Evolutionary conservation across 2,888 invertebrate species (phyloP).

Genomic region (Oscheius myriophilus): DNA sequence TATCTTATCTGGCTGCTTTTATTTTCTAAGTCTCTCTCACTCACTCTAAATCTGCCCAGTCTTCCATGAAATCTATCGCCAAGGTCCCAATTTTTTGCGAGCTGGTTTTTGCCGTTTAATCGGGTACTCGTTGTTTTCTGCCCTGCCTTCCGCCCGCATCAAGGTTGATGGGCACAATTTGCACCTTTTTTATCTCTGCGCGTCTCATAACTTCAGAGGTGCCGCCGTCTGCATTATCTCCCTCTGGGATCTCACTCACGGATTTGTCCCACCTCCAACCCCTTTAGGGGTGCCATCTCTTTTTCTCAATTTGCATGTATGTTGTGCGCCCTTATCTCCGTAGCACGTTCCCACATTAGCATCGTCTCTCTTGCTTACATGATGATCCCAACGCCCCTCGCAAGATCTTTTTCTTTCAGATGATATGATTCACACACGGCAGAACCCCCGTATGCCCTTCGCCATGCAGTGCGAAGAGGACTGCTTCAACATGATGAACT

Average conservation of each 20-base stretch:
- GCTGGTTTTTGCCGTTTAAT: neutral
- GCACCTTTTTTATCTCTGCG: slow-evolving; percentile 29
- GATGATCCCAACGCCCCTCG: too few relatives aligned
- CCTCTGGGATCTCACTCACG: slow-evolving; percentile 16
- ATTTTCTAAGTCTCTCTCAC: too few relatives aligned
- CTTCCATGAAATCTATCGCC: slow-evolving; percentile 17
- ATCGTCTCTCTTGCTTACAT: too few relatives aligned
- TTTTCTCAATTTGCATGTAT: slow-evolving; percentile 8
- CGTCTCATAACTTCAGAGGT: slow-evolving; percentile 30
- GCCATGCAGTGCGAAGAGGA: neutral
- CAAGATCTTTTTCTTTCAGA: slow-evolving; percentile 11
- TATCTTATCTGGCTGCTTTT: neutral
- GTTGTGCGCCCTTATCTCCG: neutral
- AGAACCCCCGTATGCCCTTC: slow-evolving; percentile 19
- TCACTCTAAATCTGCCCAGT: neutral
- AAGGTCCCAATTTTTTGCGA: neutral
- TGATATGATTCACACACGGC: slow-evolving; percentile 23
- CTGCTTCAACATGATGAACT: too few relatives aligned
- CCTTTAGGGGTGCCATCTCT: neutral
- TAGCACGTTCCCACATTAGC: too few relatives aligned
- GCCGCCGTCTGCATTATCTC: slow-evolving; percentile 27
- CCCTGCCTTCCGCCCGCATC: slow-evolving; percentile 19
- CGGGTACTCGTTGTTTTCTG: slow-evolving; percentile 12
- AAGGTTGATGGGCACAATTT: slow-evolving; percentile 30
- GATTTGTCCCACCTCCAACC: slow-evolving; percentile 8